Percentiles rank a stretch among this genome's conserved stretches.
Conservation (phyloP, 2,888 invertebrate species). For the Trachelus stipa region DNA sequence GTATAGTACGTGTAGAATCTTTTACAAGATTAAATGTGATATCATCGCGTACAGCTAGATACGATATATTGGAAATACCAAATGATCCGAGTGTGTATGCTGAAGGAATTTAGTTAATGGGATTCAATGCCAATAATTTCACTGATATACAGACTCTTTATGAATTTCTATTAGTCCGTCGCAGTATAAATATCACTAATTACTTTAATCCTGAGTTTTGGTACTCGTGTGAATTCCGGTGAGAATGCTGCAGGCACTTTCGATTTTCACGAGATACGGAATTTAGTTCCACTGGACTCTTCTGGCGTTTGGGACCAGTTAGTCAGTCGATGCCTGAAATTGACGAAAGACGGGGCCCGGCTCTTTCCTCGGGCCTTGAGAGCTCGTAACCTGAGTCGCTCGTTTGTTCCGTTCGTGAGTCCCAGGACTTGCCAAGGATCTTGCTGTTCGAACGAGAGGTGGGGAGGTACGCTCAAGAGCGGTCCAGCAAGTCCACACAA, state of each 20-base stretch:
- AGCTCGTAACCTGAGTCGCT: neutral
- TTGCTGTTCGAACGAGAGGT: neutral
- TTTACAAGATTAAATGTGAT: neutral
- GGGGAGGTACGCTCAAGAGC: slow-evolving; percentile 14
- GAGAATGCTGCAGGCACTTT: neutral
- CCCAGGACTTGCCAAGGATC: neutral
- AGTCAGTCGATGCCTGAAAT: neutral
- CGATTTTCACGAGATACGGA: neutral
- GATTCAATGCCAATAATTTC: neutral
- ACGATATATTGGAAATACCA: neutral
- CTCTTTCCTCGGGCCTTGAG: neutral
- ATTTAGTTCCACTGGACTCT: neutral
- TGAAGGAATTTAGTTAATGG: neutral
- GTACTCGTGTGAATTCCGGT: neutral
- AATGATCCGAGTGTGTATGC: neutral
- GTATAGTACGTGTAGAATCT: neutral
- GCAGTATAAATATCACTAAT: neutral
- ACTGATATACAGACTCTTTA: neutral
- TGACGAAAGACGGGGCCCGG: neutral
- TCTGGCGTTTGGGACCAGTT: neutral
- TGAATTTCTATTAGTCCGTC: neutral
- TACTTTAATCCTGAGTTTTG: neutral
- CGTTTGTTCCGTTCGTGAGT: neutral
- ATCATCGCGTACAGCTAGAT: neutral
- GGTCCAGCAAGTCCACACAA: slow-evolving; percentile 21